These are phyloP conservation scores for Alsophila aescularia DNA, from an alignment of 2,888 invertebrate genomes.

Conservation along the genomic window DNA sequence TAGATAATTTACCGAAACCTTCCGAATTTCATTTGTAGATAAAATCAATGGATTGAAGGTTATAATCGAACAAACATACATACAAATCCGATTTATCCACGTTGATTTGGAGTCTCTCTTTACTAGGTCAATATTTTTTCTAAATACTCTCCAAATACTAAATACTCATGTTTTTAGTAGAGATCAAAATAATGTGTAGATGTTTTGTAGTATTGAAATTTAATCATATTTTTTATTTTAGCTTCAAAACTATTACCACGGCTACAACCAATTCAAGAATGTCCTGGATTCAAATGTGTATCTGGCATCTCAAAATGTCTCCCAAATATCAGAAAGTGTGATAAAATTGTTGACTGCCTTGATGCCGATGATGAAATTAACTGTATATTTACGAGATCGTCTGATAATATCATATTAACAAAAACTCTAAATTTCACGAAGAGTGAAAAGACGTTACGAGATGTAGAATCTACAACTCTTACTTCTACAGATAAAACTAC, in stretches of 20 bases:
- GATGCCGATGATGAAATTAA: slow-evolving; percentile 92
- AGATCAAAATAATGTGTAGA: too few relatives aligned
- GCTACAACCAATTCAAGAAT: slow-evolving; percentile 83
- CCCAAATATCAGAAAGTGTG: slow-evolving; percentile 86
- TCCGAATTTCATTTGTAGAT: too few relatives aligned
- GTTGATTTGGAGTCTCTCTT: too few relatives aligned
- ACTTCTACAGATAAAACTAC: neutral
- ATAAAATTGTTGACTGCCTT: slow-evolving; percentile 90
- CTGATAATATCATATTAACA: slow-evolving; percentile 4
- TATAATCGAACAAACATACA: too few relatives aligned
- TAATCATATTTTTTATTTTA: slow-evolving; percentile 40
- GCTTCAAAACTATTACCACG: slow-evolving; percentile 75
- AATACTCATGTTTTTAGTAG: too few relatives aligned
- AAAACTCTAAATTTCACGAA: slow-evolving; percentile 8
- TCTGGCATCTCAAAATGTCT: slow-evolving; percentile 88
- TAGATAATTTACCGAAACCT: too few relatives aligned
- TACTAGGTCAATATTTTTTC: too few relatives aligned
- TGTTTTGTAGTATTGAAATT: too few relatives aligned
- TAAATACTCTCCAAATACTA: too few relatives aligned
- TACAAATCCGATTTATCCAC: too few relatives aligned
- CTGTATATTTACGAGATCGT: slow-evolving; percentile 73
- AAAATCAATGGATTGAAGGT: too few relatives aligned
- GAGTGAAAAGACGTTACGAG: slow-evolving; percentile 14
- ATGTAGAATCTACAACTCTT: slow-evolving; percentile 8
- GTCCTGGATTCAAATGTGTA: slow-evolving; percentile 90